Evolutionary conservation across 2,888 invertebrate species (phyloP).

Genomic region (Monoplex corrugatus): DNA sequence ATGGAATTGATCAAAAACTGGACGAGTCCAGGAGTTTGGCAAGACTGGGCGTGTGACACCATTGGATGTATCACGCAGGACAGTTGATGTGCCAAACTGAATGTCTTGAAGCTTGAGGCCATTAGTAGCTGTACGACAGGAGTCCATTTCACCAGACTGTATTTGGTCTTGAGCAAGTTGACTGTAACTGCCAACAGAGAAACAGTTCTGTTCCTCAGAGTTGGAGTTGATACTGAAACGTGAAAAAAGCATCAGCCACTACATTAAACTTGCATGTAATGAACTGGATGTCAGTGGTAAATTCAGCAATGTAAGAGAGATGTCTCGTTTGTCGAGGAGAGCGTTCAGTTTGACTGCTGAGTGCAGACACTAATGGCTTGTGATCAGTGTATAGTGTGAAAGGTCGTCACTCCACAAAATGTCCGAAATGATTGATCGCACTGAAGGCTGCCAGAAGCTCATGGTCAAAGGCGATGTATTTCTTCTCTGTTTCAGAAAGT

Average conservation of each 20-base stretch:
- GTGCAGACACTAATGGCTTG: slow-evolving; percentile 37
- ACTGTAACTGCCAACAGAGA: slow-evolving; percentile 7
- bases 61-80: slow-evolving; percentile 36
- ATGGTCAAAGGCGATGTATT: slow-evolving; percentile 31
- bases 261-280: slow-evolving; percentile 42
- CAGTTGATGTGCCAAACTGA: slow-evolving; percentile 30
- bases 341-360: slow-evolving; percentile 33
- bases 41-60: slow-evolving; percentile 17
- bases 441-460: slow-evolving; percentile 25
- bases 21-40: slow-evolving; percentile 38
- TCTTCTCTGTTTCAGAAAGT: slow-evolving; percentile 42
- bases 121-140: slow-evolving; percentile 35
- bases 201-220: slow-evolving; percentile 1
- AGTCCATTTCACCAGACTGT: slow-evolving; percentile 46
- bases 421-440: slow-evolving; percentile 39
- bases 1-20: slow-evolving; percentile 45
- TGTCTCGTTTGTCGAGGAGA: slow-evolving; percentile 49
- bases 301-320: slow-evolving; percentile 41
- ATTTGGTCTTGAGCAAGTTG: slow-evolving; percentile 45
- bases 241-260: slow-evolving; percentile 44
- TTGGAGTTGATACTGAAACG: slow-evolving; percentile 34
- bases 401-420: slow-evolving; percentile 25
- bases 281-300: slow-evolving; percentile 40
- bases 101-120: slow-evolving; percentile 41
- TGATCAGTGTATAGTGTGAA: slow-evolving; percentile 44